Percentiles rank a stretch among this genome's conserved stretches.
These are phyloP conservation scores for Pygoscelis adeliae DNA, from an alignment of 2,113 vertebrate species.

Conservation along the genomic window DNA sequence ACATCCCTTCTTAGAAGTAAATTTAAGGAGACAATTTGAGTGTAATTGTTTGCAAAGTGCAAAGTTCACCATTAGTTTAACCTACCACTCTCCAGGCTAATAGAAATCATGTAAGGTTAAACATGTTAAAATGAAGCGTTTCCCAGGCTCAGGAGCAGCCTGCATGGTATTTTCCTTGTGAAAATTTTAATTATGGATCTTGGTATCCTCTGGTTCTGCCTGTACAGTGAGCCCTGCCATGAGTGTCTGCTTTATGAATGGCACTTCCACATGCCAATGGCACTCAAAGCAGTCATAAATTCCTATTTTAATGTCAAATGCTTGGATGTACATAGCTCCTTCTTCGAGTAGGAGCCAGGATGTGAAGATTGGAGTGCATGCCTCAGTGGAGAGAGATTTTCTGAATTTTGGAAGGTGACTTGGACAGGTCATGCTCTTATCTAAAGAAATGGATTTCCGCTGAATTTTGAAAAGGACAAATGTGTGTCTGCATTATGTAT, in stretches of 20 bases:
- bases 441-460: slow-evolving; percentile 10
- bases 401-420: slow-evolving; percentile 1
- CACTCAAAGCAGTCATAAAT: not conserved
- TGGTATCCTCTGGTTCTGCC: not conserved
- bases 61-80: not conserved
- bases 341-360: not conserved
- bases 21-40: not conserved
- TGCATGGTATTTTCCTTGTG: not conserved
- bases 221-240: not conserved
- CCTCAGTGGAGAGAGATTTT: not conserved
- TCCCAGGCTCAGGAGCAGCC: not conserved
- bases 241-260: not conserved
- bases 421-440: slow-evolving; percentile 32
- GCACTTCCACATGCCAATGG: not conserved
- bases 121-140: not conserved
- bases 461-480: slow-evolving; percentile 55
- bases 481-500: slow-evolving; percentile 44
- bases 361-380: not conserved
- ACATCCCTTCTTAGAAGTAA: not conserved
- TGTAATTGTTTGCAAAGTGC: not conserved
- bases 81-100: not conserved
- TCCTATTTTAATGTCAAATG: not conserved
- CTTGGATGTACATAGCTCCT: not conserved
- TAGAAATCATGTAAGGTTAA: not conserved
- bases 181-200: not conserved